These are phyloP conservation scores for Taeniopygia guttata DNA, from an alignment of 2,797 vertebrate genomes.

Conservation along the genomic window DNA sequence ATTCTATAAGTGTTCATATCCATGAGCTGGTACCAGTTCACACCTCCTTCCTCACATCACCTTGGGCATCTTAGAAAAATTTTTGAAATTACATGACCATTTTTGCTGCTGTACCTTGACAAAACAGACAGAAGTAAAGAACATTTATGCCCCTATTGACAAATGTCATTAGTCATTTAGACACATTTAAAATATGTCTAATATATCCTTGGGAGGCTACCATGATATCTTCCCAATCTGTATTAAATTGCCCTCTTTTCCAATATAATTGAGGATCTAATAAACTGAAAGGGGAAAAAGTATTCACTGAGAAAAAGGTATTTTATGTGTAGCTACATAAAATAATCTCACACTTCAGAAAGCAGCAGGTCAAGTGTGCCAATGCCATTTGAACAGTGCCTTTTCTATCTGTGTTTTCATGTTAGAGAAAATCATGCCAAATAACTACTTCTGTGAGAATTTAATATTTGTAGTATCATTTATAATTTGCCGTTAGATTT, in stretches of 20 bases:
- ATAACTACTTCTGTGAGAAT: neutral
- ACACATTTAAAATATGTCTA: neutral
- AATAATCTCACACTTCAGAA: neutral
- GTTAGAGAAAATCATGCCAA: neutral
- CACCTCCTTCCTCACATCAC: neutral
- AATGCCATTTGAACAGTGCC: neutral
- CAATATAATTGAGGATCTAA: neutral
- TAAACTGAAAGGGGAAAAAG: neutral
- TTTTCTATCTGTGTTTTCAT: neutral
- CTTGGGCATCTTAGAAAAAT: neutral
- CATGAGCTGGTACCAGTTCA: neutral
- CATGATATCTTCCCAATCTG: neutral
- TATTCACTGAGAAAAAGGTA: neutral
- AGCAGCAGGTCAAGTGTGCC: neutral
- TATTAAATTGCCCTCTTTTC: neutral
- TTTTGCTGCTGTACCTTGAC: neutral
- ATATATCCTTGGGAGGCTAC: neutral
- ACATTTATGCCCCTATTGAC: neutral
- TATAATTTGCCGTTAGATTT: neutral
- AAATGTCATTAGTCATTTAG: neutral
- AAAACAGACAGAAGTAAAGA: neutral
- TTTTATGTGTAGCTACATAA: neutral
- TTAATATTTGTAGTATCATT: neutral
- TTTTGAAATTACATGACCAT: neutral
- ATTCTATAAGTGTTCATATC: neutral